Base-by-base conservation (phyloP, 1,140 invertebrate species). In the Maniola jurtina region DNA sequence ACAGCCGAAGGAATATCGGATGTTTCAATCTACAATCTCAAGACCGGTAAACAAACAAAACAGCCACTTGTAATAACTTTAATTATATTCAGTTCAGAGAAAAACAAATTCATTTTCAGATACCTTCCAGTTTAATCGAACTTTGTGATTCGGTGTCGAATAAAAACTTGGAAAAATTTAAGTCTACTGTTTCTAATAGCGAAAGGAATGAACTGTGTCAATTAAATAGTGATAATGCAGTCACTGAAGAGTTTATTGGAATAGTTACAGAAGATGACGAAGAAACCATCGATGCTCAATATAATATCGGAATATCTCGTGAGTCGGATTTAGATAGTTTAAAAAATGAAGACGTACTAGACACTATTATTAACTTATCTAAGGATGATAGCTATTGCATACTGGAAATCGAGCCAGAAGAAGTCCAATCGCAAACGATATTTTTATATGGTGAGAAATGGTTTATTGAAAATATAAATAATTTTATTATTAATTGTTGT, bases 401-500 rank as follows among this genome's bases (percentile, higher is more conserved):
- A 16, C 45, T 50, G 55, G 38, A 71, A 36, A n/a, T 66, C 7
- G 65, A 74, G 16, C 64, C 63, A 6, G 73, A 76, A 64, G 76
- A 77, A 64, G 63, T 74, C 35, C 55, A 71, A 34, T 54, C 50
- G 14, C 64, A 84, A 61, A 78, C 76, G 34, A 83, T 86, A 77
- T 86, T 86, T 77, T 68, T 89, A 61, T 79, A 80, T 61, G 86
- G 86, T 89, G 80, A 35, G 42, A 16, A 52, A 52, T 48, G 25
- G 13, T 13, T 0, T 52, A 52, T 25, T 0, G 10, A 48, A 54
- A 11, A 25, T 33, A 34, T 42, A 38, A 9, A 13, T 35, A 11
- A 35, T 58, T 52, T 59, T 35, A 57, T 38, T 59, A 54, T 16
- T 66, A 47, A 25, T 15, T 25, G 16, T 62, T 56, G 7, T 45